A percentile compares a stretch with the other conserved stretches of the same genome.
These are phyloP conservation scores for Tineola bisselliella DNA, from an alignment of 2,888 invertebrate species.

Conservation along the genomic window DNA sequence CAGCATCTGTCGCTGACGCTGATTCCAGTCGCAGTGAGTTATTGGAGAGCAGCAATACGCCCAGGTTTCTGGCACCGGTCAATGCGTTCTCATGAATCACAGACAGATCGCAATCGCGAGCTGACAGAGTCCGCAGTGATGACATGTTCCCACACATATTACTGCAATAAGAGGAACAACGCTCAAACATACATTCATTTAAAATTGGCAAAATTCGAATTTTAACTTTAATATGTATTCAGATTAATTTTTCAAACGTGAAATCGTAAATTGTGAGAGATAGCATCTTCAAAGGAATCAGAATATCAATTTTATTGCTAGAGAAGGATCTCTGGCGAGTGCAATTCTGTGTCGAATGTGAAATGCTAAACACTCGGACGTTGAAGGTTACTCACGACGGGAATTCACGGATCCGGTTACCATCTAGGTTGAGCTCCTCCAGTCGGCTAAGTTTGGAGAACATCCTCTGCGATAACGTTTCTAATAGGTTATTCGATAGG, in stretches of 20 bases:
- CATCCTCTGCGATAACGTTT: neutral
- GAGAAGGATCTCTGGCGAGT: too few relatives aligned
- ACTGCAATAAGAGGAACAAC: too few relatives aligned
- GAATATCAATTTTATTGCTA: too few relatives aligned
- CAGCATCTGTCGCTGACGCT: neutral
- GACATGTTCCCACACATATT: neutral
- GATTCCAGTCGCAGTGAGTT: neutral
- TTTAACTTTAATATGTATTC: too few relatives aligned
- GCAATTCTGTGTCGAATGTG: too few relatives aligned
- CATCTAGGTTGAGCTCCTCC: neutral
- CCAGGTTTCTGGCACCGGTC: neutral
- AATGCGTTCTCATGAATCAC: neutral
- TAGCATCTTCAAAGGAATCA: too few relatives aligned
- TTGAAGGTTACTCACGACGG: constrained; percentile 6
- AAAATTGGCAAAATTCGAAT: too few relatives aligned
- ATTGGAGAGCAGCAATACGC: neutral
- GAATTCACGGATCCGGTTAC: neutral
- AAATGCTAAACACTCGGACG: too few relatives aligned
- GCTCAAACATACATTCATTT: too few relatives aligned
- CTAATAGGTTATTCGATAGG: neutral
- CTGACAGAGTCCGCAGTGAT: neutral
- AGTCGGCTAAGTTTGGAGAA: neutral
- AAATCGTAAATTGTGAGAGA: too few relatives aligned
- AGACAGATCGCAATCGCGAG: neutral
- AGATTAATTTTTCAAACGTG: too few relatives aligned